These are phyloP conservation scores for Ophion ventricosus DNA, from an alignment of 2,888 invertebrate genomes.

Conservation along the genomic window DNA sequence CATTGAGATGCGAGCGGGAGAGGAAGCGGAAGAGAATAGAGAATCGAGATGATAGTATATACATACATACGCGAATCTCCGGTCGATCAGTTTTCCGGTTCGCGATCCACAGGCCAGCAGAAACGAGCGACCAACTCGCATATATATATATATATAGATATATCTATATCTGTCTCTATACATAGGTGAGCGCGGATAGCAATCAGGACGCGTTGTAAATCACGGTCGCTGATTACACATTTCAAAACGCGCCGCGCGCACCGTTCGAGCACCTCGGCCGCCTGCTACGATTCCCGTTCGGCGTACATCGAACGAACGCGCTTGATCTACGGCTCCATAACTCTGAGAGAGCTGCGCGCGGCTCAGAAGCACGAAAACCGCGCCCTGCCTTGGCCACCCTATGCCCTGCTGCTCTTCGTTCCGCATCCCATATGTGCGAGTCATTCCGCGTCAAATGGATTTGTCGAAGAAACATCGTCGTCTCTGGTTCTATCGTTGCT, in stretches of 20 bases:
- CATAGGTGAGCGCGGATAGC: constrained; percentile 71
- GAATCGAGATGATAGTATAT: constrained; percentile 5
- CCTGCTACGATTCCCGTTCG: constrained; percentile 52
- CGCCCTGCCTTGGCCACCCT: constrained; percentile 62
- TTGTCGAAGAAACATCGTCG: not conserved
- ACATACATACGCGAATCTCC: constrained; percentile 27
- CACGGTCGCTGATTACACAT: constrained; percentile 81
- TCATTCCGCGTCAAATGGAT: constrained; percentile 21
- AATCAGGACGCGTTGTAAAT: constrained; percentile 79
- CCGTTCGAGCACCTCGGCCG: constrained; percentile 48
- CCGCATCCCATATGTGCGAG: constrained; percentile 35
- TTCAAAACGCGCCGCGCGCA: constrained; percentile 76
- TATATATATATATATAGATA: constrained; percentile 3
- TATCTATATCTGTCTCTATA: constrained; percentile 5
- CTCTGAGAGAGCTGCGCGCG: constrained; percentile 70
- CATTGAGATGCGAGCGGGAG: constrained; percentile 40
- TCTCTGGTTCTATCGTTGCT: too few relatives aligned
- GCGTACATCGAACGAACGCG: constrained; percentile 72
- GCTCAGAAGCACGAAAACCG: constrained; percentile 62
- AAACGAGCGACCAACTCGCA: constrained; percentile 55
- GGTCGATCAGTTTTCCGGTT: constrained; percentile 69
- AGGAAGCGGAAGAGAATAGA: constrained; percentile 40
- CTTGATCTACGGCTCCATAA: constrained; percentile 79
- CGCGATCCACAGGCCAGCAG: constrained; percentile 55
- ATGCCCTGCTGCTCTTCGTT: constrained; percentile 29